Evolutionary conservation across 2,113 vertebrate genomes (phyloP).

Genomic region (Rhinolophus sinicus): DNA sequence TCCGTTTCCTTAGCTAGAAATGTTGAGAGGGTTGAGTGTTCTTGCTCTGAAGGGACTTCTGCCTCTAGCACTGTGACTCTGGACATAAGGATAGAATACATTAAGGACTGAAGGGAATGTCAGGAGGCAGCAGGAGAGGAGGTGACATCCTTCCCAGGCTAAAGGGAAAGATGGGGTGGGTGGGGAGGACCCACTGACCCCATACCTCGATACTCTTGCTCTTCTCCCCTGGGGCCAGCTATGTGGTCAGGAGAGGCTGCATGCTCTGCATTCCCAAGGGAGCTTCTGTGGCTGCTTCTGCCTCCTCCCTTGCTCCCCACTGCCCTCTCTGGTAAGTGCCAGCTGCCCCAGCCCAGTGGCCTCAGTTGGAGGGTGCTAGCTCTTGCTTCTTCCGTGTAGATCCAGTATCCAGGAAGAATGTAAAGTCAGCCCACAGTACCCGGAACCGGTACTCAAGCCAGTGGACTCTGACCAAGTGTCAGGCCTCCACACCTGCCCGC

Average conservation of each 20-base stretch:
- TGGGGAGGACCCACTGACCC: accelerated
- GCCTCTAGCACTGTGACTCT: not conserved
- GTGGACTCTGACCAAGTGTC: slow-evolving; percentile 99
- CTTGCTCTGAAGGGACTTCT: not conserved
- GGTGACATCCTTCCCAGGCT: not conserved
- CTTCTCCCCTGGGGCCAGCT: not conserved
- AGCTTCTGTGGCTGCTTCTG: not conserved
- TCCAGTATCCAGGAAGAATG: slow-evolving; percentile 96
- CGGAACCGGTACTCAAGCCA: slow-evolving; percentile 98
- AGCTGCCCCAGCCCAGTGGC: not conserved
- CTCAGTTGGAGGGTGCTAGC: not conserved
- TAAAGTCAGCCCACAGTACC: slow-evolving; percentile 96
- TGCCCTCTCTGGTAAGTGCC: not conserved
- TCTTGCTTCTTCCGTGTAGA: slow-evolving; percentile 83
- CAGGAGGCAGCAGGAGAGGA: not conserved
- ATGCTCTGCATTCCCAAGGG: not conserved
- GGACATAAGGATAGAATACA: not conserved
- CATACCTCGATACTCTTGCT: not conserved
- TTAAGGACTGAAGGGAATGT: not conserved
- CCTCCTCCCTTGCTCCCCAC: not conserved
- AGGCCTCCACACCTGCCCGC: slow-evolving; percentile 95
- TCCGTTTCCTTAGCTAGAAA: not conserved
- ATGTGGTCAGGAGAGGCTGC: not conserved
- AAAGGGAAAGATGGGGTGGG: not conserved
- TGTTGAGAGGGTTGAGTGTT: not conserved